A percentile compares a stretch with the other conserved stretches of the same genome.
phyloP scores from a whole-genome alignment of 2,113 vertebrate species.

The Elephantulus edwardii region DNA sequence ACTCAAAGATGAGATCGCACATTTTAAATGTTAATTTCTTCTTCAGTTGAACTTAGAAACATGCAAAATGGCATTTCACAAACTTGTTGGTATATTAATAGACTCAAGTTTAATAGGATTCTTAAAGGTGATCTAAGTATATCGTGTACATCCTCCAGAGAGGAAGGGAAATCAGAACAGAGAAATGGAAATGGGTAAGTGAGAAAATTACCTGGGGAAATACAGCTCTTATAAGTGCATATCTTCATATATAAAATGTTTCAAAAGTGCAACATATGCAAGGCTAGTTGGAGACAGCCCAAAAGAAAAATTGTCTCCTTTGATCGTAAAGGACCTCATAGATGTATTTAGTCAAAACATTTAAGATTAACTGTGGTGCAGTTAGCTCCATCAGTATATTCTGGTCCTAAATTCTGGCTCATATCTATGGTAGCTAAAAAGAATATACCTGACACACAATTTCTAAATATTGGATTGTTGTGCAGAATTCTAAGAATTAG shows the following conservation, averaged over 20 bases:
- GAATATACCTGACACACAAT: not conserved
- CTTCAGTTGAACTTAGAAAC: conserved; percentile 46
- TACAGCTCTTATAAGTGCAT: not conserved
- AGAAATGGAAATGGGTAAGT: not conserved
- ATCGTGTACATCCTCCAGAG: conserved; percentile 3
- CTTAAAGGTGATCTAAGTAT: conserved; percentile 35
- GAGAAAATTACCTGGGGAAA: conserved; percentile 17
- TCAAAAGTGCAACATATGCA: not conserved
- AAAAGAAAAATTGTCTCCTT: not conserved
- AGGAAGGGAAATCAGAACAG: not conserved
- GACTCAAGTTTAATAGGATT: conserved; percentile 9
- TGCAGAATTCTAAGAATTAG: conserved; percentile 15
- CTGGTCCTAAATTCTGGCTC: not conserved
- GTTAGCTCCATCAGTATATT: not conserved
- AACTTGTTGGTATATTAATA: conserved; percentile 52
- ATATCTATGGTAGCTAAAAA: not conserved
- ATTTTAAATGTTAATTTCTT: conserved; percentile 70
- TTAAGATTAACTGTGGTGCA: not conserved
- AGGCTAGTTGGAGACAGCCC: not conserved
- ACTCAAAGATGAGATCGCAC: conserved; percentile 18
- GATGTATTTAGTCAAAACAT: not conserved
- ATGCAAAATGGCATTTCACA: conserved; percentile 55
- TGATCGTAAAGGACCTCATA: not conserved
- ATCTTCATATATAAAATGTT: not conserved
- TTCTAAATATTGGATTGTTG: not conserved